phyloP scores from a whole-genome alignment of 2,888 invertebrate genomes.

The Antheraea assamensis region DNA sequence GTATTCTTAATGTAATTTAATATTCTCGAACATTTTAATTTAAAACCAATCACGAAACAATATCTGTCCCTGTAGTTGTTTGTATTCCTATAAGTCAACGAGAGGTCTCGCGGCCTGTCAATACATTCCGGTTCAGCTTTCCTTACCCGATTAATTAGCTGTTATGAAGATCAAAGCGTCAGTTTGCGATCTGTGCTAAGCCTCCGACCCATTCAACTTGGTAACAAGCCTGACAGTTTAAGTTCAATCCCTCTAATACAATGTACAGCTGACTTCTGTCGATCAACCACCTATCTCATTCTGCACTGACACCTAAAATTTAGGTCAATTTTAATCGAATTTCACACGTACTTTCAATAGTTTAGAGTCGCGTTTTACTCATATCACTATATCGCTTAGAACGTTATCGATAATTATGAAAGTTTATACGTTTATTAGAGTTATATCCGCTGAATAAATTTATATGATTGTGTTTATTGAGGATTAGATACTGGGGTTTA shows the following conservation, averaged over 20 bases:
- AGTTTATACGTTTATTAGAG: conserved; percentile 69
- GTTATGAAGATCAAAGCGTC: conserved; percentile 74
- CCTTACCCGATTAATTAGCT: conserved; percentile 73
- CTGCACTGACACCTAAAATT: conserved; percentile 48
- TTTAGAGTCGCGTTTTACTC: conserved; percentile 37
- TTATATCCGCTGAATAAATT: conserved; percentile 68
- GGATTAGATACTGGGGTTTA: conserved; percentile 61
- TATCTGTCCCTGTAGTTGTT: conserved; percentile 49
- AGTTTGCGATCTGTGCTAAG: conserved; percentile 64
- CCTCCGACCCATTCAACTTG: conserved; percentile 60
- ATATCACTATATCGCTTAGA: conserved; percentile 31
- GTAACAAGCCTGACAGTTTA: conserved; percentile 70
- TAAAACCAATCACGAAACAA: conserved; percentile 47
- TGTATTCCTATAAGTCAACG: conserved; percentile 37
- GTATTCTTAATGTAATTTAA: background rate
- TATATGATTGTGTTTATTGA: conserved; percentile 70
- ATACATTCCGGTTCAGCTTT: conserved; percentile 65
- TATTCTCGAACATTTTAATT: conserved; percentile 11
- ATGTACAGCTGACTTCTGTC: conserved; percentile 66
- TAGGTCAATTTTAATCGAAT: conserved; percentile 34
- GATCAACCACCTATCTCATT: conserved; percentile 61
- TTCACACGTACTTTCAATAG: conserved; percentile 32
- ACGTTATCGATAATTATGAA: conserved; percentile 43
- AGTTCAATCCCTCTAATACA: conserved; percentile 65
- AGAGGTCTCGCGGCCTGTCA: conserved; percentile 49